A percentile compares a stretch with the other conserved stretches of the same genome.
These are phyloP conservation scores for Mesitornis unicolor DNA, from an alignment of 2,113 vertebrate species.

Conservation along the genomic window DNA sequence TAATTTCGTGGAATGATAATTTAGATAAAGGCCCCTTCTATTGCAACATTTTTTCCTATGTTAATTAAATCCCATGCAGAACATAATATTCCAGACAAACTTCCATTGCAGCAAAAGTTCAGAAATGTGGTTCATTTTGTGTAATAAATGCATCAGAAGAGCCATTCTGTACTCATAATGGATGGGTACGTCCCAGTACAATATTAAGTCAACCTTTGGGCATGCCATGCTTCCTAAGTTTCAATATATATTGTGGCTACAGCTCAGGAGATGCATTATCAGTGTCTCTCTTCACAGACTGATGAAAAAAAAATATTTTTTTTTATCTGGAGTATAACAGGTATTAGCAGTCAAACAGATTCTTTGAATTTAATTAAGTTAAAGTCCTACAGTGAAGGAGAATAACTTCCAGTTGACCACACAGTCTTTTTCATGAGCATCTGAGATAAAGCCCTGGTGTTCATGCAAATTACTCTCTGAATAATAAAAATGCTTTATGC, in stretches of 20 bases:
- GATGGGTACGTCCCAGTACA: neutral
- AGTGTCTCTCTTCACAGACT: neutral
- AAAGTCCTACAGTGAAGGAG: neutral
- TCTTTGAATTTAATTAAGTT: slow-evolving; percentile 18
- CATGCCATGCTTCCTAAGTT: neutral
- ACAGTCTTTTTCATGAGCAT: neutral
- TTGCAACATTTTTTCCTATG: neutral
- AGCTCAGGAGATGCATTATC: neutral
- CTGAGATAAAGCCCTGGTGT: slow-evolving; percentile 8
- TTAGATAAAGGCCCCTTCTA: neutral
- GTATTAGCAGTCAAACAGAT: neutral
- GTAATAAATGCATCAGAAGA: neutral
- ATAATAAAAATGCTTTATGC: slow-evolving; percentile 27
- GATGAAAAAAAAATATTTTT: neutral
- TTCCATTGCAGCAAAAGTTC: neutral
- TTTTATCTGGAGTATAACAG: neutral
- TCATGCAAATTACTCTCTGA: slow-evolving; percentile 12
- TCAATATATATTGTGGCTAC: neutral
- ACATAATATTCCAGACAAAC: neutral
- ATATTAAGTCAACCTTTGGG: neutral
- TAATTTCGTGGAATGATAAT: neutral
- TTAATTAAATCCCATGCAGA: neutral
- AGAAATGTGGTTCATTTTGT: neutral
- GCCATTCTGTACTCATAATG: neutral
- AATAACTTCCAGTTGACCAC: slow-evolving; percentile 34